Evolutionary conservation across 2,888 invertebrate species (phyloP).

Genomic region (Erebia palarica): DNA sequence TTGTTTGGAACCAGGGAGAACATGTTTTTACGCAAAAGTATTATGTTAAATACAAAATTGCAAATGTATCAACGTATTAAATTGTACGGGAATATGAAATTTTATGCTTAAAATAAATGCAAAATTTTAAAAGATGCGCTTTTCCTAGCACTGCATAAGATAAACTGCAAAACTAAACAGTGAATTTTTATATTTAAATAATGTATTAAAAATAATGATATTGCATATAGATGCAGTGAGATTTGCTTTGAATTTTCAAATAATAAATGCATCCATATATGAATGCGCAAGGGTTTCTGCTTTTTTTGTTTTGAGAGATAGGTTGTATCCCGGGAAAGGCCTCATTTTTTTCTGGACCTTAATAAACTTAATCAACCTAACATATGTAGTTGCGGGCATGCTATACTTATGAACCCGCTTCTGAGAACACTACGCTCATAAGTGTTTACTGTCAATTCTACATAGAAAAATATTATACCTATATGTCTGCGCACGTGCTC

Average conservation of each 20-base stretch:
- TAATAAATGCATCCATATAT: too few species aligned
- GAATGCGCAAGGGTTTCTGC: too few species aligned
- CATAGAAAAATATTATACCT: too few species aligned
- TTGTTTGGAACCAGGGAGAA: constrained; percentile 18
- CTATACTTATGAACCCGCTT: too few species aligned
- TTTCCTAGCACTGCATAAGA: constrained; percentile 2
- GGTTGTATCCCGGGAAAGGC: too few species aligned
- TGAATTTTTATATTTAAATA: neutral
- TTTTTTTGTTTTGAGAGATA: too few species aligned
- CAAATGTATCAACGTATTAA: constrained; percentile 19
- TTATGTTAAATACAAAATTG: constrained; percentile 16
- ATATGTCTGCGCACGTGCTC: too few species aligned
- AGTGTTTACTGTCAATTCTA: too few species aligned
- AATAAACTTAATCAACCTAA: too few species aligned
- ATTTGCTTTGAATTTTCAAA: neutral
- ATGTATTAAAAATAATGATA: neutral
- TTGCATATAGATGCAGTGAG: neutral
- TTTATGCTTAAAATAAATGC: constrained; percentile 12
- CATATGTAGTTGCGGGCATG: too few species aligned
- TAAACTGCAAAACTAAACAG: constrained; percentile 17
- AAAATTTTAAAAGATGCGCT: constrained; percentile 9
- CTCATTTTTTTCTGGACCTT: too few species aligned
- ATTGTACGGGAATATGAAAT: constrained; percentile 16
- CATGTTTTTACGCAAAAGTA: constrained; percentile 25
- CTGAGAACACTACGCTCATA: too few species aligned